These are phyloP conservation scores for Phengaris alcon DNA, from an alignment of 2,888 invertebrate genomes.

Conservation along the genomic window DNA sequence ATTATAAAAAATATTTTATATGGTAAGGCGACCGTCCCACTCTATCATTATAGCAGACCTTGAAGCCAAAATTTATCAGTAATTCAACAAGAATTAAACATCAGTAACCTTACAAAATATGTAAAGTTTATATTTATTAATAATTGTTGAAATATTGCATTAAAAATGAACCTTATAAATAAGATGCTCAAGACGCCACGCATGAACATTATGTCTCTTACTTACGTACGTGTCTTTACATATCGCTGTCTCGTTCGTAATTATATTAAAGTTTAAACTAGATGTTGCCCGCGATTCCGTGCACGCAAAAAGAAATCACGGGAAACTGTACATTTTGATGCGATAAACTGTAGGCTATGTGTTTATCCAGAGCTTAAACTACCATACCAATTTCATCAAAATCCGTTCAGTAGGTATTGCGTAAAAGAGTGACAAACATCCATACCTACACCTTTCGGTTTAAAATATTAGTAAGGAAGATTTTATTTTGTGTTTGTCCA, in stretches of 20 bases:
- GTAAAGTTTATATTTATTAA: not conserved
- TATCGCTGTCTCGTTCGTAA: too few species aligned
- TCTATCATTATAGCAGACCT: not conserved
- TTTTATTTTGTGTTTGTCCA: not conserved
- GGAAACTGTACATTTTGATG: too few species aligned
- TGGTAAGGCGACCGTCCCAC: conserved; percentile 5
- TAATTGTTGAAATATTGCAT: not conserved
- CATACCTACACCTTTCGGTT: too few species aligned
- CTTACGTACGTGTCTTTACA: not conserved
- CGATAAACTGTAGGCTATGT: too few species aligned
- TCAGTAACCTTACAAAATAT: not conserved
- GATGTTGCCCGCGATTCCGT: too few species aligned
- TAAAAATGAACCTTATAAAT: not conserved
- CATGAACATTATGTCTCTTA: not conserved
- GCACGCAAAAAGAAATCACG: too few species aligned
- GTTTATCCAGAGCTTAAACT: too few species aligned
- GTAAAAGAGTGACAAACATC: too few species aligned
- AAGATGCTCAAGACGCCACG: not conserved
- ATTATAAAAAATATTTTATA: conserved; percentile 23
- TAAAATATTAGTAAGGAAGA: not conserved
- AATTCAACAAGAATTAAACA: conserved; percentile 1
- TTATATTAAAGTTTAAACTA: too few species aligned
- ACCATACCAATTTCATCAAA: too few species aligned
- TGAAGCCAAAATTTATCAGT: not conserved
- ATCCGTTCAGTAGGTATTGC: too few species aligned